Conservation (phyloP, 2,113 vertebrate genomes). For the Nothoprocta pentlandii region DNA sequence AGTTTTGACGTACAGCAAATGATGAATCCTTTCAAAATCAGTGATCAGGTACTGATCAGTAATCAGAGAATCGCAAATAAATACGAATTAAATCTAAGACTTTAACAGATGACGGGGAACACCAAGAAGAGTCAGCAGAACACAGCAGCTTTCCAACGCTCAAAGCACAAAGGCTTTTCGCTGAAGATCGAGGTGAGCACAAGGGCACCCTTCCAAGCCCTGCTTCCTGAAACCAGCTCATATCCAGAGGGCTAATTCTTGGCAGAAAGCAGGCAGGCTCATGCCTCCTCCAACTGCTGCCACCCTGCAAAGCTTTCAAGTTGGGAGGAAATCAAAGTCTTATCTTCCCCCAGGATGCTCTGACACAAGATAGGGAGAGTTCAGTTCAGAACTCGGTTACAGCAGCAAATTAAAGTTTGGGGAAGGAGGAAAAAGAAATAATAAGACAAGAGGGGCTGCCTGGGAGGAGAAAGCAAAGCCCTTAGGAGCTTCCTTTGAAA, state of each 20-base stretch:
- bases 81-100: not conserved
- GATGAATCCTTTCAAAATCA: conserved; percentile 57
- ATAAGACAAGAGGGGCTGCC: not conserved
- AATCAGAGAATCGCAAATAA: conserved; percentile 2
- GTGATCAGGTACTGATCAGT: conserved; percentile 17
- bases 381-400: conserved; percentile 5
- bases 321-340: conserved; percentile 33
- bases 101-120: conserved; percentile 7
- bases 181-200: conserved; percentile 35
- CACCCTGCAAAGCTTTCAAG: conserved; percentile 5
- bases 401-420: conserved; percentile 18
- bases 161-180: not conserved
- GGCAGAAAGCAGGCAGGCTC: conserved; percentile 53
- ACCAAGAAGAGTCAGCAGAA: not conserved
- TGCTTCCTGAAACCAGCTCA: conserved; percentile 52
- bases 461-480: not conserved
- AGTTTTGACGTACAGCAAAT: conserved; percentile 33
- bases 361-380: conserved; percentile 29
- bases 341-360: conserved; percentile 53
- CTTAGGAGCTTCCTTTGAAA: conserved; percentile 3
- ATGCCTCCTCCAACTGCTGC: conserved; percentile 41
- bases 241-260: conserved; percentile 62
- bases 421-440: not conserved
- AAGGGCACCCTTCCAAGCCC: conserved; percentile 21
- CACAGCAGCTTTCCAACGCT: not conserved